phyloP scores from a whole-genome alignment of 2,888 invertebrate species.

The Eubasilissa splendida region DNA sequence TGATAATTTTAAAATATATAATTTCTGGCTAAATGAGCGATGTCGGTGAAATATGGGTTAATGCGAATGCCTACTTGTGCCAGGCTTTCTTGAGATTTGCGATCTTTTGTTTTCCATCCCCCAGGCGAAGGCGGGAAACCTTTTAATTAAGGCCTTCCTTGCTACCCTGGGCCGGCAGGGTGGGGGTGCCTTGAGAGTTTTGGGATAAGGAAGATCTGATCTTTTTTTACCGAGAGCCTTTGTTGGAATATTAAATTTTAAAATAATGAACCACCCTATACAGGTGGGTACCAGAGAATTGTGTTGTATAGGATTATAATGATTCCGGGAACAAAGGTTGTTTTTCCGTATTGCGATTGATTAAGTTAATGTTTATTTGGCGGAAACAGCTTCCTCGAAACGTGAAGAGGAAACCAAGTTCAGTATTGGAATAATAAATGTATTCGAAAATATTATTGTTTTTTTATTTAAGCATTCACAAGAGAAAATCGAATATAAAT shows the following conservation, averaged over 20 bases:
- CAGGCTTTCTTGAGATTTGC: constrained; percentile 41
- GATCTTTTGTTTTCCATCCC: constrained; percentile 49
- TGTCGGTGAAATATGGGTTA: too few species aligned
- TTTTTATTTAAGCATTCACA: too few species aligned
- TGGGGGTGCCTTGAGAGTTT: constrained; percentile 17
- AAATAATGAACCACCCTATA: constrained; percentile 18
- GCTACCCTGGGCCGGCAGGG: neutral
- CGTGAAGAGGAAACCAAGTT: too few species aligned
- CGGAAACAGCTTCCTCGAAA: too few species aligned
- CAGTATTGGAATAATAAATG: too few species aligned
- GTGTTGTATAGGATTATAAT: neutral
- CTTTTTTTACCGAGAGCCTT: constrained; percentile 26
- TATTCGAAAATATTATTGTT: too few species aligned
- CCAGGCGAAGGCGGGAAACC: constrained; percentile 28
- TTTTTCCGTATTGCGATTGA: neutral
- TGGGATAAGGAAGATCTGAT: constrained; percentile 23
- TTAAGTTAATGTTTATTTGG: neutral
- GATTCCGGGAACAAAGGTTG: neutral
- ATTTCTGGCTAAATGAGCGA: too few species aligned
- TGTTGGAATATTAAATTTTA: constrained; percentile 36
- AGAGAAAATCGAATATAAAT: too few species aligned
- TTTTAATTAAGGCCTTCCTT: constrained; percentile 45
- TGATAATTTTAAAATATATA: too few species aligned
- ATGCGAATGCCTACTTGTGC: constrained; percentile 33
- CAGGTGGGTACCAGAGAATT: constrained; percentile 15